A percentile compares a stretch with the other conserved stretches of the same genome.
Conservation (phyloP, 1,140 invertebrate genomes). For the Metopolophium dirhodum region DNA sequence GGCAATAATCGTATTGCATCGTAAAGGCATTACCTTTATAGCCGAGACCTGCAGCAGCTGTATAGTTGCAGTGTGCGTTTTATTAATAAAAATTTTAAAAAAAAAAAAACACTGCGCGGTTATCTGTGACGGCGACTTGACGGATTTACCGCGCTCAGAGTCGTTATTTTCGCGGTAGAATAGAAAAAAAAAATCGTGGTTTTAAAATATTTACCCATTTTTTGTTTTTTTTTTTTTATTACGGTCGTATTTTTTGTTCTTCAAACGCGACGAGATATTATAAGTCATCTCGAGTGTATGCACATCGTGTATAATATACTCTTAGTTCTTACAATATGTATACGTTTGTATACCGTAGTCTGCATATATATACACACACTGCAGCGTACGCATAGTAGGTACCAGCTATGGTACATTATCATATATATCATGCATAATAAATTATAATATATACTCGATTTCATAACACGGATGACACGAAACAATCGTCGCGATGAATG, state of each 20-base stretch:
- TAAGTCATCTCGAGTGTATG: background rate
- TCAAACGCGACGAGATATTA: slow-evolving; percentile 6
- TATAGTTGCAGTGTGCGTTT: background rate
- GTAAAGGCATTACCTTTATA: background rate
- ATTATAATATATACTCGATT: slow-evolving; percentile 1
- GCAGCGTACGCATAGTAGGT: background rate
- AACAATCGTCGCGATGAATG: background rate
- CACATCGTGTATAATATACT: background rate
- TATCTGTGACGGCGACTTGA: background rate
- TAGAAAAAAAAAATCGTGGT: background rate
- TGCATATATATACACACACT: background rate
- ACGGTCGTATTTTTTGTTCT: slow-evolving; percentile 6
- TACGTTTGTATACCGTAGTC: background rate
- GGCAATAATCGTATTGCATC: background rate
- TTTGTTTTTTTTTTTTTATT: background rate
- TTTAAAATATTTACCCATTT: slow-evolving; percentile 18
- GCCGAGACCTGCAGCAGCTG: background rate
- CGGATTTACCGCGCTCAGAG: background rate
- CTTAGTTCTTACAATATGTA: background rate
- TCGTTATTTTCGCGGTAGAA: background rate
- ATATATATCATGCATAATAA: slow-evolving; percentile 8
- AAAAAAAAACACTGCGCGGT: background rate
- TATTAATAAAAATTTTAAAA: background rate
- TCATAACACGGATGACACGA: background rate
- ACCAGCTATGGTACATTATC: background rate